A percentile compares a stretch with the other conserved stretches of the same genome.
Conservation (phyloP, 2,888 invertebrate species). For the Agrenia bidenticulata region DNA sequence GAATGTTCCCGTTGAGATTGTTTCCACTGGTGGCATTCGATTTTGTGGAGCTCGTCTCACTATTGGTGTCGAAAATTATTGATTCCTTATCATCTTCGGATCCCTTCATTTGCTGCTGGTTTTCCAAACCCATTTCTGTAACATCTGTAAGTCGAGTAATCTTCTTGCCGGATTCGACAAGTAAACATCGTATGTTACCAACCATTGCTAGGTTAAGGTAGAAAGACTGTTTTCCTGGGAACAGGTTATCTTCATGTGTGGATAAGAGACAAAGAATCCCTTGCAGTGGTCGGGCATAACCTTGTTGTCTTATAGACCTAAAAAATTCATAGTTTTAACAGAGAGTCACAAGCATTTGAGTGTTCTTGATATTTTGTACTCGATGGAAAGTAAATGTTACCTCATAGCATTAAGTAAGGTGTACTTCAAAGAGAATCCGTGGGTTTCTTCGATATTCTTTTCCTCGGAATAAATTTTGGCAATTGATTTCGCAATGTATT, state of each 20-base stretch:
- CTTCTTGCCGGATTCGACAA: constrained; percentile 50
- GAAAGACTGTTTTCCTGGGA: constrained; percentile 40
- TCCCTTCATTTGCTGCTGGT: constrained; percentile 16
- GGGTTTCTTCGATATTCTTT: constrained; percentile 75
- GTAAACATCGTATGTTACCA: constrained; percentile 48
- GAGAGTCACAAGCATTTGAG: background rate
- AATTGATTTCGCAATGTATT: constrained; percentile 67
- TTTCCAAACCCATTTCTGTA: constrained; percentile 31
- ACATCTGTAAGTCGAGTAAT: constrained; percentile 46
- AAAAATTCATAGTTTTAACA: background rate
- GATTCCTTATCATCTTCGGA: constrained; percentile 33
- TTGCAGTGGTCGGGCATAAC: constrained; percentile 47
- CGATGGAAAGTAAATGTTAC: constrained; percentile 44
- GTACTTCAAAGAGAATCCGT: constrained; percentile 79
- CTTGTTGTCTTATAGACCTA: constrained; percentile 50
- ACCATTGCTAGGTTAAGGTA: constrained; percentile 50
- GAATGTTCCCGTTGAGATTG: constrained; percentile 58
- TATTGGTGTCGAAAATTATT: constrained; percentile 30
- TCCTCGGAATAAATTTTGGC: constrained; percentile 80
- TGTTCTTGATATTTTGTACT: no score
- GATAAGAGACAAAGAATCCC: constrained; percentile 49
- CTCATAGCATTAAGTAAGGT: constrained; percentile 77
- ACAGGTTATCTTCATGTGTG: constrained; percentile 40
- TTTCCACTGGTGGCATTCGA: constrained; percentile 25
- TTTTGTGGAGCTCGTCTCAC: constrained; percentile 31